phyloP scores from a whole-genome alignment of 2,888 invertebrate species.

The Gibbula magus region DNA sequence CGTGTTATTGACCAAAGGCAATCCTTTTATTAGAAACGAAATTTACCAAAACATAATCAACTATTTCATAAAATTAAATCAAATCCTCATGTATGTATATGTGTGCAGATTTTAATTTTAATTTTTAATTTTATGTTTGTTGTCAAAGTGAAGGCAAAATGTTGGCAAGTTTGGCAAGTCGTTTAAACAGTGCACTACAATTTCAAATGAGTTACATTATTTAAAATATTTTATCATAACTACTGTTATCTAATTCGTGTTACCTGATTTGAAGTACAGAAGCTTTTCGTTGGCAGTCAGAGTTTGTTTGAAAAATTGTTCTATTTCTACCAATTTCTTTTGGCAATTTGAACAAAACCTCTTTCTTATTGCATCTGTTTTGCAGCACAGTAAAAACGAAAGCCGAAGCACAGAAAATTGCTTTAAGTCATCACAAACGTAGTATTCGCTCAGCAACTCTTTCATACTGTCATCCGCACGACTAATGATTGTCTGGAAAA shows the following conservation, averaged over 20 bases:
- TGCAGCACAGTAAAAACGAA: not conserved
- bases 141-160: too few relatives aligned
- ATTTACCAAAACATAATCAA: too few relatives aligned
- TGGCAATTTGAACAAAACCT: not conserved
- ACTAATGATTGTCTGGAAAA: constrained; percentile 13
- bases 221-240: too few relatives aligned
- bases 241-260: not conserved
- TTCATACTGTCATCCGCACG: constrained; percentile 4
- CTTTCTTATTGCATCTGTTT: not conserved
- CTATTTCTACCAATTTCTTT: not conserved
- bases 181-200: too few relatives aligned
- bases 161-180: too few relatives aligned
- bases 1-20: too few relatives aligned
- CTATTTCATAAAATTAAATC: too few relatives aligned
- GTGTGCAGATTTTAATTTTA: too few relatives aligned
- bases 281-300: not conserved
- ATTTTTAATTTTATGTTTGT: too few relatives aligned
- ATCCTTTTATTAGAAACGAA: too few relatives aligned
- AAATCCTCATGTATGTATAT: too few relatives aligned
- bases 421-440: constrained; percentile 18
- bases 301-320: not conserved
- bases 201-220: too few relatives aligned
- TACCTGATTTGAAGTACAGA: constrained; percentile 18
- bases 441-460: not conserved
- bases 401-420: constrained; percentile 15